Conservation (phyloP, 2,888 invertebrate genomes). For the Cataglyphis livida region DNA sequence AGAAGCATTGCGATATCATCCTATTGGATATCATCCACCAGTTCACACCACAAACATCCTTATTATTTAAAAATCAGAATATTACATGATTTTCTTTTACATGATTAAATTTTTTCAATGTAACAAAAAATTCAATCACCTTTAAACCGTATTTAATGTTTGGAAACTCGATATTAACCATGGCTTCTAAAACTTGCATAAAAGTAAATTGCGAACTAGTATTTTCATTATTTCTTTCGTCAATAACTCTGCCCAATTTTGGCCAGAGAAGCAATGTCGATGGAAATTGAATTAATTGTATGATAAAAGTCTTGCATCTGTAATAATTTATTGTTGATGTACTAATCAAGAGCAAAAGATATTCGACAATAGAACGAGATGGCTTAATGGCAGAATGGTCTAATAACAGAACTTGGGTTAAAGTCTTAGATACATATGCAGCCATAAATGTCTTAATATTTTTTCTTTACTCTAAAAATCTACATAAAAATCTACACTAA, state of each 20-base stretch:
- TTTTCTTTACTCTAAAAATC: neutral
- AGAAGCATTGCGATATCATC: constrained; percentile 81
- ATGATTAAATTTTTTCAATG: neutral
- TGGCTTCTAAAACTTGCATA: constrained; percentile 80
- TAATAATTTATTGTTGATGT: constrained; percentile 56
- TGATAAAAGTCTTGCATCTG: constrained; percentile 81
- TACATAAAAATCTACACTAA: neutral
- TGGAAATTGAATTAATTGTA: constrained; percentile 81
- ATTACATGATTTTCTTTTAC: neutral
- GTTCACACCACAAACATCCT: constrained; percentile 80
- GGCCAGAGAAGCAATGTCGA: constrained; percentile 82
- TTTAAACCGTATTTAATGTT: constrained; percentile 80
- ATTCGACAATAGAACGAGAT: neutral
- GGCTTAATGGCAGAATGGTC: neutral
- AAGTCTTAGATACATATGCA: neutral
- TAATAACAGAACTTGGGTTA: neutral
- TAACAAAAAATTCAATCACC: constrained; percentile 70
- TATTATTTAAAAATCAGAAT: constrained; percentile 3
- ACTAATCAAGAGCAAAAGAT: neutral
- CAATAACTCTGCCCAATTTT: constrained; percentile 77
- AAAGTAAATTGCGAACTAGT: constrained; percentile 78
- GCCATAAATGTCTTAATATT: neutral
- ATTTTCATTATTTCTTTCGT: constrained; percentile 77
- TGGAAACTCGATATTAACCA: constrained; percentile 80
- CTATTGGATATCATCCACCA: constrained; percentile 84